Base-by-base conservation (phyloP, 2,888 invertebrate species). In the Marronus borbonicus region DNA sequence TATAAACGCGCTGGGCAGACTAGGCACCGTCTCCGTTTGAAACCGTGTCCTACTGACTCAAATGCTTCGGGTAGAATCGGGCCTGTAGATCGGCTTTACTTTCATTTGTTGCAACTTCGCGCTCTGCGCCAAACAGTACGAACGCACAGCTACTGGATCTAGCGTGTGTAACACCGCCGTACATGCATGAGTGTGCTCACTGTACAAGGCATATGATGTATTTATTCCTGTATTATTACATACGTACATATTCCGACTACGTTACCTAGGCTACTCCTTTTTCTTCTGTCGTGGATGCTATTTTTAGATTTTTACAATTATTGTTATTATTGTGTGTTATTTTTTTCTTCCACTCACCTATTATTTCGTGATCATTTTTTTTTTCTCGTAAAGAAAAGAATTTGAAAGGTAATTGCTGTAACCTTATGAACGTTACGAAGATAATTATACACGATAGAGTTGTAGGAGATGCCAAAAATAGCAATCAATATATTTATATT, bases 21-120 rank as follows among this genome's bases (percentile, higher is more conserved):
- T 72, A 72, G 72, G 72, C 72, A 58, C 60, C 72, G 55, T 72
- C 72, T 72, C 72, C 70, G 70, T 62, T 70, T 77, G 77, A 69
- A 65, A 80, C 88, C 89, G 89, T 90, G 89, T 89, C 92, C 92
- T 91, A 92, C 91, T 92, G 92, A 91, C 92, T 91, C 92, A 92
- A 91, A 91, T 92, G 90, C 89, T 89, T 90, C 88, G 88, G 90
- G 90, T 89, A 89, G 88, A 89, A 87, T 90, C 91, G 91, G 91
- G 80, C 87, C 87, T 58, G 17, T 39, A 58, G 72, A 72, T 72
- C 87, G 85, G 82, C 84, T 83, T 91, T 84, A 85, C 85, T 85
- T 84, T 85, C 84, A 83, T 84, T 84, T 84, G 84, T 80, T 64
- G 70, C 72, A 72, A 72, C 58, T 75, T 75, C 75, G 76, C 60